Percentiles rank a stretch among this genome's conserved stretches.
These are phyloP conservation scores for Orientallactaga sibirica DNA, from an alignment of 2,797 vertebrate genomes.

Conservation along the genomic window DNA sequence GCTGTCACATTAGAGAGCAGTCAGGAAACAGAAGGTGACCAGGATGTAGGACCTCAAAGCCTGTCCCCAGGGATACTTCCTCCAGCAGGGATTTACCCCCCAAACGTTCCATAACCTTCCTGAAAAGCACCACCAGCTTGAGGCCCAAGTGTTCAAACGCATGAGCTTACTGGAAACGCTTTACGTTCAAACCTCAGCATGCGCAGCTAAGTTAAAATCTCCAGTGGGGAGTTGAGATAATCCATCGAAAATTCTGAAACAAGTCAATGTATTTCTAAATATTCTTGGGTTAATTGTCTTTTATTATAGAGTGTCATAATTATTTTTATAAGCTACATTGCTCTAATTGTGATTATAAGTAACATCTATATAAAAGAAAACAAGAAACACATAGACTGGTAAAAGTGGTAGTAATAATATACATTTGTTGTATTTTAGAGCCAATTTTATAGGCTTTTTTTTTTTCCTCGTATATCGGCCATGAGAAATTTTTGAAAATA, in stretches of 20 bases:
- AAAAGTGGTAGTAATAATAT: not conserved
- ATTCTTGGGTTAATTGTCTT: not conserved
- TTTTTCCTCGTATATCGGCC: not conserved
- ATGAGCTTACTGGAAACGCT: too few relatives aligned
- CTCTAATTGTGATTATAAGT: slow-evolving; percentile 25
- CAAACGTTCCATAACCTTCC: too few relatives aligned
- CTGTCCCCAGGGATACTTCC: too few relatives aligned
- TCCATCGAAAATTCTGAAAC: slow-evolving; percentile 16
- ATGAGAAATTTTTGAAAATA: slow-evolving; percentile 25
- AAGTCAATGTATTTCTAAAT: not conserved
- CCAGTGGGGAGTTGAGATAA: not conserved
- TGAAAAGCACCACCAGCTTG: too few relatives aligned
- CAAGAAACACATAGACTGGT: not conserved
- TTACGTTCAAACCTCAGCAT: too few relatives aligned
- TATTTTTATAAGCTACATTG: not conserved
- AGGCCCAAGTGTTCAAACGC: too few relatives aligned
- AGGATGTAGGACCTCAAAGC: too few relatives aligned
- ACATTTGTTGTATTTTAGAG: slow-evolving; percentile 8
- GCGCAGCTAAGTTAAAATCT: slow-evolving; percentile 5
- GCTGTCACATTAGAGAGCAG: too few relatives aligned
- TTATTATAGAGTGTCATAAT: not conserved
- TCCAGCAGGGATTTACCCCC: too few relatives aligned
- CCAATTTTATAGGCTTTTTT: not conserved
- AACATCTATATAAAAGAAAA: not conserved
- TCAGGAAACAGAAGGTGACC: too few relatives aligned